phyloP scores from a whole-genome alignment of 2,113 vertebrate species.

The Rallus limicola region DNA sequence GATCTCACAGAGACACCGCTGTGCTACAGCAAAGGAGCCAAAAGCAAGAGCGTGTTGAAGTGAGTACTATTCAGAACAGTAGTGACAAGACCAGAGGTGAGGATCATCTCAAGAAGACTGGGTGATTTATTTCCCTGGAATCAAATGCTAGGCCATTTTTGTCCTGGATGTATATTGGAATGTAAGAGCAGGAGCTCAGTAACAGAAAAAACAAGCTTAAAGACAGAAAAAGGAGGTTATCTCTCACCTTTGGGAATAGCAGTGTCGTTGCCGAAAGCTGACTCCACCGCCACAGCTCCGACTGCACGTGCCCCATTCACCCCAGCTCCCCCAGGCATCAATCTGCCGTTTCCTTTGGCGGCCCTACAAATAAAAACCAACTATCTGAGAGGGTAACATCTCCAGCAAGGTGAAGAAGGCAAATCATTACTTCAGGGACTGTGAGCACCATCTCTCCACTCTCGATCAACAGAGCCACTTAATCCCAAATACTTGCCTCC shows the following conservation, averaged over 20 bases:
- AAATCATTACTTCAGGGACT: background rate
- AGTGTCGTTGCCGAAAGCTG: slow-evolving; percentile 81
- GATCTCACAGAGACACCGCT: background rate
- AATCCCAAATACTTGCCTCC: background rate
- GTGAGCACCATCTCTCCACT: background rate
- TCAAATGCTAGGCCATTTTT: background rate
- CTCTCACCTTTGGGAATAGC: slow-evolving; percentile 85
- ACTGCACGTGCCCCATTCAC: slow-evolving; percentile 87
- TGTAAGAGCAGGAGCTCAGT: background rate
- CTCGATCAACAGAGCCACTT: background rate
- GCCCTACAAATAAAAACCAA: slow-evolving; percentile 60
- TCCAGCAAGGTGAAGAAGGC: background rate
- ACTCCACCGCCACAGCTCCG: slow-evolving; percentile 90
- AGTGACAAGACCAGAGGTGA: background rate
- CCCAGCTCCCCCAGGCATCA: slow-evolving; percentile 89
- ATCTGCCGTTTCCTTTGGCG: slow-evolving; percentile 42
- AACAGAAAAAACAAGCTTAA: background rate
- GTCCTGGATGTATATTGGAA: background rate
- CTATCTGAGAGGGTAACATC: background rate
- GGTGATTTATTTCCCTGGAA: background rate
- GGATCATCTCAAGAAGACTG: background rate
- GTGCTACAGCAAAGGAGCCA: background rate
- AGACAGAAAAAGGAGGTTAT: background rate
- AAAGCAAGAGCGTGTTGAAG: background rate
- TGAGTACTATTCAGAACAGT: background rate